Conservation (phyloP, 2,888 invertebrate species). For the Orchestes rusci region DNA sequence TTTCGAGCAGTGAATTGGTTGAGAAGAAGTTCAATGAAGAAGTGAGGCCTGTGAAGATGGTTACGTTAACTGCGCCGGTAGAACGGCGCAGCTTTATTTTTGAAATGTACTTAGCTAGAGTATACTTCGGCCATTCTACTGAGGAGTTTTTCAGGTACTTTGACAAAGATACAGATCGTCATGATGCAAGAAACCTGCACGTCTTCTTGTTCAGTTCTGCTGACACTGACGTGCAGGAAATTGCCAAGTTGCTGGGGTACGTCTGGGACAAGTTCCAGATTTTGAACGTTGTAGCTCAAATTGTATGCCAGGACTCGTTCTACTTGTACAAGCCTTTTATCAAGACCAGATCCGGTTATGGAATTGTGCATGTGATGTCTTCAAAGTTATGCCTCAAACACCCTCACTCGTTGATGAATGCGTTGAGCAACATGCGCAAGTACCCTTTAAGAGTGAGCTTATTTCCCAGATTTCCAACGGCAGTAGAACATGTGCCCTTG, state of each 20-base stretch:
- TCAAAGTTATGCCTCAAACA: conserved; percentile 2
- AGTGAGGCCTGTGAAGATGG: too few species aligned
- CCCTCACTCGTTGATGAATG: conserved; percentile 14
- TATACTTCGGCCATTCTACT: too few species aligned
- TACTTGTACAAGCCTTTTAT: conserved; percentile 19
- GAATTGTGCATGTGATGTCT: conserved; percentile 9
- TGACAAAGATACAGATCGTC: too few species aligned
- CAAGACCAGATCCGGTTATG: conserved; percentile 8
- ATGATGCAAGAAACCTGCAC: not conserved
- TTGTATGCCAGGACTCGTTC: too few species aligned
- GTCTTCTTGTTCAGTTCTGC: not conserved
- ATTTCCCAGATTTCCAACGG: conserved; percentile 31
- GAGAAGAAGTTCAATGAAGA: too few species aligned
- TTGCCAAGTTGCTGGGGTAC: conserved; percentile 3
- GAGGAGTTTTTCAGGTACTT: too few species aligned
- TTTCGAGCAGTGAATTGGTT: too few species aligned
- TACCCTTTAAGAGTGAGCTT: conserved; percentile 38
- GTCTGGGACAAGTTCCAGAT: conserved; percentile 15
- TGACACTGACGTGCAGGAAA: not conserved
- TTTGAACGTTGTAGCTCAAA: conserved; percentile 14
- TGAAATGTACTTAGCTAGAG: too few species aligned
- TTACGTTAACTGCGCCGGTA: too few species aligned
- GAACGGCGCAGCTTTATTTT: too few species aligned
- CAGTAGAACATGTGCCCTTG: conserved; percentile 14
- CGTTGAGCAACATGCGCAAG: conserved; percentile 33